Conservation (phyloP, 2,888 invertebrate species). For the Andrena bicolor region DNA sequence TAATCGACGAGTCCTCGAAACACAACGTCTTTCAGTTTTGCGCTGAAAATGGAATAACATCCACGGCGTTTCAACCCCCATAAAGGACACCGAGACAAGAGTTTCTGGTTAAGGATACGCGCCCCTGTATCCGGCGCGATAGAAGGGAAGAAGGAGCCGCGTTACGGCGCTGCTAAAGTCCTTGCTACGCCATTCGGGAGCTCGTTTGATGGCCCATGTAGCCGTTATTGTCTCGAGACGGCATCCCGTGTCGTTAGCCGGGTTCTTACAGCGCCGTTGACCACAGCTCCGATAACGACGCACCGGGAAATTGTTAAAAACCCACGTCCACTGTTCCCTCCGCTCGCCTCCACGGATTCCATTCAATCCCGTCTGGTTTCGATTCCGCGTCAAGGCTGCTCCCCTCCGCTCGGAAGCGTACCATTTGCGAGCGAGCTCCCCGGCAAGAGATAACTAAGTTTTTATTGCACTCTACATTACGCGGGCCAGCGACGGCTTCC, state of each 20-base stretch:
- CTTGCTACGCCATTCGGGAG: constrained; percentile 82
- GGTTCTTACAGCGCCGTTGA: constrained; percentile 74
- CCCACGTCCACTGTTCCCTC: constrained; percentile 36
- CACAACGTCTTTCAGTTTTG: background rate
- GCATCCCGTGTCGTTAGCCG: constrained; percentile 68
- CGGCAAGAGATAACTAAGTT: constrained; percentile 78
- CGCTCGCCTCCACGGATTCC: constrained; percentile 59
- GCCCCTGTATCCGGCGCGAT: constrained; percentile 58
- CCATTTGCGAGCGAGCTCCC: constrained; percentile 1
- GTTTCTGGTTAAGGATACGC: constrained; percentile 64
- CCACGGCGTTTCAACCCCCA: constrained; percentile 72
- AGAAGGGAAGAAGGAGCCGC: constrained; percentile 71
- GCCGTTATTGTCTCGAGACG: constrained; percentile 82
- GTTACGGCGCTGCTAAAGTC: constrained; percentile 78
- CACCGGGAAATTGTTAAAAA: constrained; percentile 81
- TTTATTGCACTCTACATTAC: constrained; percentile 83
- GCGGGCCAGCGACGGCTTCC: constrained; percentile 79
- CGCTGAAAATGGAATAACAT: constrained; percentile 19
- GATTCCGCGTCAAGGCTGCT: constrained; percentile 17
- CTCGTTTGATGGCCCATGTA: constrained; percentile 83
- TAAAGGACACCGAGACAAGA: constrained; percentile 77
- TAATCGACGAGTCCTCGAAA: constrained; percentile 22
- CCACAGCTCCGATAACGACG: constrained; percentile 82
- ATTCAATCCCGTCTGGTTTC: constrained; percentile 27
- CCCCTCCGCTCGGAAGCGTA: background rate